Evolutionary conservation across 2,113 vertebrate species (phyloP).

Genomic region (Corydoras sp.): DNA sequence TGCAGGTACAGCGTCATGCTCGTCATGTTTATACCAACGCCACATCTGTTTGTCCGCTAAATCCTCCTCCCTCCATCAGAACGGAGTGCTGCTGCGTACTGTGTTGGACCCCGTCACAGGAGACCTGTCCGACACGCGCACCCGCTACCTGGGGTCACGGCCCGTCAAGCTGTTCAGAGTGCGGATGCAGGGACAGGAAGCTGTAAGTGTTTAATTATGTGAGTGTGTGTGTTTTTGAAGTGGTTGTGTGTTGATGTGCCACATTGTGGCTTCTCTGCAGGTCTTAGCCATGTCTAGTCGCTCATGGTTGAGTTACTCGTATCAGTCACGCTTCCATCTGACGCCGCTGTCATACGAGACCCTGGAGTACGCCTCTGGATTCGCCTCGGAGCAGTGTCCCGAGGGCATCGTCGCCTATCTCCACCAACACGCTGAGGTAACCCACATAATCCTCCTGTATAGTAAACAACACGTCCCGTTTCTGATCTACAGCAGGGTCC

Average conservation of each 20-base stretch:
- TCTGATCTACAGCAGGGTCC: no score
- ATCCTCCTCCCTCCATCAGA: slow-evolving; percentile 60
- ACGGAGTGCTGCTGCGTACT: slow-evolving; percentile 88
- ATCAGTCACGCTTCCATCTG: slow-evolving; percentile 94
- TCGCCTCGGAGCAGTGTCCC: slow-evolving; percentile 95
- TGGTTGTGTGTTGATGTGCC: background rate
- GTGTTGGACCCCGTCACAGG: slow-evolving; percentile 95
- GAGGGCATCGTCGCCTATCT: slow-evolving; percentile 98
- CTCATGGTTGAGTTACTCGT: slow-evolving; percentile 97
- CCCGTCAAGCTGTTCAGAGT: slow-evolving; percentile 96
- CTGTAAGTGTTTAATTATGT: slow-evolving; percentile 71
- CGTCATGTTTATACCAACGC: no score
- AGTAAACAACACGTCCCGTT: no score
- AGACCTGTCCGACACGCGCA: slow-evolving; percentile 91
- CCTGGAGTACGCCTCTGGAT: slow-evolving; percentile 92
- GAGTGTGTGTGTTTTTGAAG: background rate
- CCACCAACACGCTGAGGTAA: slow-evolving; percentile 94
- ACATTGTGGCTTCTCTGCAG: slow-evolving; percentile 50
- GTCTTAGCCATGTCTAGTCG: slow-evolving; percentile 98
- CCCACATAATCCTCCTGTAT: no score
- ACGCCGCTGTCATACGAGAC: slow-evolving; percentile 94
- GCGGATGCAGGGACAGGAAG: slow-evolving; percentile 97
- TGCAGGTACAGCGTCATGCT: slow-evolving; percentile 72
- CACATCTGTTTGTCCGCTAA: no score
- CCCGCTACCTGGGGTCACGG: slow-evolving; percentile 88